phyloP scores from a whole-genome alignment of 2,797 vertebrate species.

The Phoebastria nigripes region DNA sequence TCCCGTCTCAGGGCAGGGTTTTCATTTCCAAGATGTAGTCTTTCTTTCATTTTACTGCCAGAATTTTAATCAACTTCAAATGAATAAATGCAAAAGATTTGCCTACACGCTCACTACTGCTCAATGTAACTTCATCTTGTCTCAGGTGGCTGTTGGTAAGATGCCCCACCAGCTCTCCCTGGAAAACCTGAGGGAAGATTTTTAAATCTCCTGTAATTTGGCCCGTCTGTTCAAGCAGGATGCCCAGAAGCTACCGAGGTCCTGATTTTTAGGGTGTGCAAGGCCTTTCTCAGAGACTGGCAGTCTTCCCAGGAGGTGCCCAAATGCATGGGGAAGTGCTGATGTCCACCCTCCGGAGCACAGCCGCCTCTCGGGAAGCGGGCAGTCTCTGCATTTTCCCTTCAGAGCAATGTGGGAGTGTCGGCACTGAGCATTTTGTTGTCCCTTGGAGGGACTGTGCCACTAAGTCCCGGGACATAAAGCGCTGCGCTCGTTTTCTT shows the following conservation, averaged over 20 bases:
- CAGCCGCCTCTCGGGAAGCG: accelerated
- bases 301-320: background rate
- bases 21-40: background rate
- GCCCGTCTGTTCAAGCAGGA: background rate
- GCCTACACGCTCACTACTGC: background rate
- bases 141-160: background rate
- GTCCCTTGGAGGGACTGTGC: background rate
- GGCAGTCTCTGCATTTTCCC: background rate
- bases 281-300: slow-evolving; percentile 5
- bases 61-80: slow-evolving; percentile 1
- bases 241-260: background rate
- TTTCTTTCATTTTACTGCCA: slow-evolving; percentile 19
- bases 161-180: background rate
- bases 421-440: background rate
- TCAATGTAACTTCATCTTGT: background rate
- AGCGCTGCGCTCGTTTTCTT: background rate
- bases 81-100: slow-evolving; percentile 13
- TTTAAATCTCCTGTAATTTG: background rate
- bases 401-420: background rate
- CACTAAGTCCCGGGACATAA: background rate
- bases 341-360: background rate
- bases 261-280: background rate
- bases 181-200: slow-evolving; percentile 1
- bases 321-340: background rate
- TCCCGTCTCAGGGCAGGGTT: background rate